Evolutionary conservation across 1,140 invertebrate species (phyloP).

Genomic region (Ditylenchus dipsaci): DNA sequence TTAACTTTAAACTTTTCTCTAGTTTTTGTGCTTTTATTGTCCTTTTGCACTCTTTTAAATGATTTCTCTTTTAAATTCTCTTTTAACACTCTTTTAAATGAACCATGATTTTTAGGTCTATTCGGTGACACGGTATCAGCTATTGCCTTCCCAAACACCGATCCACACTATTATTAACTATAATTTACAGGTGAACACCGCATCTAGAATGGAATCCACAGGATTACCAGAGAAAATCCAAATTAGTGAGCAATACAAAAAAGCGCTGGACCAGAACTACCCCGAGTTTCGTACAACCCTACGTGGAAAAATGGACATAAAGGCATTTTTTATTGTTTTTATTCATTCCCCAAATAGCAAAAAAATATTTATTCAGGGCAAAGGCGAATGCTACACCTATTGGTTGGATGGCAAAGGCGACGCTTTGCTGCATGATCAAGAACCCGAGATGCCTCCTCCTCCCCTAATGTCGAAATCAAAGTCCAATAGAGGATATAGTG

Average conservation of each 20-base stretch:
- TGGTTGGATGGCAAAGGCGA: slow-evolving; percentile 37
- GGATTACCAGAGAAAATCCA: slow-evolving; percentile 64
- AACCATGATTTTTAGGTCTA: slow-evolving; percentile 31
- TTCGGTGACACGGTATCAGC: slow-evolving; percentile 85
- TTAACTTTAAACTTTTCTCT: too few relatives aligned
- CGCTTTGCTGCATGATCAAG: slow-evolving; percentile 9
- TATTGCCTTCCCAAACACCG: not conserved
- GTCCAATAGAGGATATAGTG: not conserved
- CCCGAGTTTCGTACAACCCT: slow-evolving; percentile 35
- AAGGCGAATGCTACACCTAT: slow-evolving; percentile 40
- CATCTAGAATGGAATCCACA: slow-evolving; percentile 79
- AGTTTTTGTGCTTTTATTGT: too few relatives aligned
- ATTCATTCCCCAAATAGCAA: too few relatives aligned
- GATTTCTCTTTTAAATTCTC: too few relatives aligned
- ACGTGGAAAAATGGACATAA: slow-evolving; percentile 41
- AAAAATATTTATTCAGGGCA: slow-evolving; percentile 31
- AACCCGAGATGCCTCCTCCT: not conserved
- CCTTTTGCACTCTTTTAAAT: too few relatives aligned
- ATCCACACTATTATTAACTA: not conserved
- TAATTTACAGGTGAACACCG: slow-evolving; percentile 19
- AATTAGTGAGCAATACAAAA: slow-evolving; percentile 42
- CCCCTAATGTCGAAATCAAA: not conserved
- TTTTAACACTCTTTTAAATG: too few relatives aligned
- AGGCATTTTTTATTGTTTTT: slow-evolving; percentile 25
- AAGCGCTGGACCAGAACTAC: slow-evolving; percentile 35